phyloP scores from a whole-genome alignment of 2,113 vertebrate species.

The Salvelinus namaycush region DNA sequence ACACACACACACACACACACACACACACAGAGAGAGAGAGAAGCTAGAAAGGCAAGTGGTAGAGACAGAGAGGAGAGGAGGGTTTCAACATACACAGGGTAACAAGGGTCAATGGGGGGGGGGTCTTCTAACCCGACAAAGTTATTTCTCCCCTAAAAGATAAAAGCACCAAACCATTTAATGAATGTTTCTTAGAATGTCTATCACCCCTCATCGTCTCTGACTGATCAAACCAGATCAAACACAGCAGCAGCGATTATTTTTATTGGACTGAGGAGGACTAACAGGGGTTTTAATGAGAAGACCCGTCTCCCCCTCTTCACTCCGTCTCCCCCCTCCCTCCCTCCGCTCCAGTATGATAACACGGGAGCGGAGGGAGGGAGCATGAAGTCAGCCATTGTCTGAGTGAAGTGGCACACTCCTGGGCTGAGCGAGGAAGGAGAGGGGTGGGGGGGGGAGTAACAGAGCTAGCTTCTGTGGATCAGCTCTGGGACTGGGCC shows the following conservation, averaged over 20 bases:
- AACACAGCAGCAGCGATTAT: not conserved
- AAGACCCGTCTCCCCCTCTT: not conserved
- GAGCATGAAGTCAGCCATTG: not conserved
- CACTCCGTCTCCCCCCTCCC: not conserved
- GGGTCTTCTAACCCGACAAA: no score
- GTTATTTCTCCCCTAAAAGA: not conserved
- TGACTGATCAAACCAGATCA: slow-evolving; percentile 14
- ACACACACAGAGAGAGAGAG: not conserved
- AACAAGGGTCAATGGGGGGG: not conserved
- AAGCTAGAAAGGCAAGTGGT: not conserved
- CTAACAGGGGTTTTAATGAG: slow-evolving; percentile 5
- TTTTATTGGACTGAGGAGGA: not conserved
- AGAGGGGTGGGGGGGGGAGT: not conserved
- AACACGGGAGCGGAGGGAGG: not conserved
- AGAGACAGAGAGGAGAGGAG: no score
- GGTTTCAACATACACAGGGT: no score
- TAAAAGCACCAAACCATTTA: not conserved
- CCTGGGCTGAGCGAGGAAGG: not conserved
- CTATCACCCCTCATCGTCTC: not conserved
- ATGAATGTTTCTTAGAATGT: not conserved
- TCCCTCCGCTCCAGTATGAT: no score
- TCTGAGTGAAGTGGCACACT: slow-evolving; percentile 8
- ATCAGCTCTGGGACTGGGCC: not conserved
- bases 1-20: not conserved
- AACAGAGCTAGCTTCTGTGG: slow-evolving; percentile 18